These are phyloP conservation scores for Teleiodes luculella DNA, from an alignment of 2,888 invertebrate species.

Conservation along the genomic window DNA sequence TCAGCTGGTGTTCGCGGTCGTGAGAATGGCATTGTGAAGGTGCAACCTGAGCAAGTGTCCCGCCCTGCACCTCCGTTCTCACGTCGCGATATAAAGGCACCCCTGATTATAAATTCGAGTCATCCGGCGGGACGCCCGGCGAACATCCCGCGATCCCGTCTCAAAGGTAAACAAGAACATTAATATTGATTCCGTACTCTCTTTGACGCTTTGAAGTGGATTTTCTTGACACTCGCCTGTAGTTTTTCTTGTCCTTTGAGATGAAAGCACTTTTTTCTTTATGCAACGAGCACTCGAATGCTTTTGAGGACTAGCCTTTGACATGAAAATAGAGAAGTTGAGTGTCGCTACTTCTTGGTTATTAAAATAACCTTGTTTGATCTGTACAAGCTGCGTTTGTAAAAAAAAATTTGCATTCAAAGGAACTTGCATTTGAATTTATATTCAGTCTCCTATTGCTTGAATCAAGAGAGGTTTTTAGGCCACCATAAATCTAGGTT, in stretches of 20 bases:
- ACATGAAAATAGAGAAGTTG: constrained; percentile 33
- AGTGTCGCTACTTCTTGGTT: background rate
- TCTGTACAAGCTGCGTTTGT: too few species aligned
- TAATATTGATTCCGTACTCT: constrained; percentile 71
- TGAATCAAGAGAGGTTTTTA: background rate
- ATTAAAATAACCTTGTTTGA: background rate
- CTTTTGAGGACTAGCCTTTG: constrained; percentile 33
- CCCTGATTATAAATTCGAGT: constrained; percentile 71
- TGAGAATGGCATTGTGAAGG: constrained; percentile 67
- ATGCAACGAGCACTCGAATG: constrained; percentile 23
- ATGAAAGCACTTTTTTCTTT: constrained; percentile 44
- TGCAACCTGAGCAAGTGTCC: constrained; percentile 70
- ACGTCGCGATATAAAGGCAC: constrained; percentile 58
- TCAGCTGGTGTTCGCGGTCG: constrained; percentile 60
- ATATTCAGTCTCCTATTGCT: background rate
- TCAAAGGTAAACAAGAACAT: constrained; percentile 74
- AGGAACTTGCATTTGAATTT: background rate
- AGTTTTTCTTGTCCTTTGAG: constrained; percentile 60
- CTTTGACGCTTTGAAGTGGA: constrained; percentile 65
- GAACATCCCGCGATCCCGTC: constrained; percentile 49
- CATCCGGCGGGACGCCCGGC: constrained; percentile 50
- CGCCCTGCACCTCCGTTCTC: constrained; percentile 67
- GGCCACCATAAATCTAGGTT: constrained; percentile 27
- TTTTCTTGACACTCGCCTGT: constrained; percentile 52
- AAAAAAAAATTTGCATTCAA: background rate